These are phyloP conservation scores for Nephrocerus scutellatus DNA, from an alignment of 2,888 invertebrate species.

Conservation along the genomic window DNA sequence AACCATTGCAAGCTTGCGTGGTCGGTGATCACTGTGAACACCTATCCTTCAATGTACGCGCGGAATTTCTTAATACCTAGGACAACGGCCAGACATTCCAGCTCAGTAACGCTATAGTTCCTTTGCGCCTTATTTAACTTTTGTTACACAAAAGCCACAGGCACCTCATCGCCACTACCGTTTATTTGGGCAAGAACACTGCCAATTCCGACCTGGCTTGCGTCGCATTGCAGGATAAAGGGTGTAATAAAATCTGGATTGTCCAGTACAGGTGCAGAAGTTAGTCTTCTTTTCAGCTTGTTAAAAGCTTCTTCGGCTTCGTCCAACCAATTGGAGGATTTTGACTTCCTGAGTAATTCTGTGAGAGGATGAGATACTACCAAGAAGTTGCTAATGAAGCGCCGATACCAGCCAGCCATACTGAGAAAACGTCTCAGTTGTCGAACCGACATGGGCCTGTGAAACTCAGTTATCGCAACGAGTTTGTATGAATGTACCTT, in stretches of 20 bases:
- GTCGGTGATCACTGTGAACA: constrained; percentile 24
- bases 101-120: constrained; percentile 12
- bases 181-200: constrained; percentile 7
- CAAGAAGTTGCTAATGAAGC: constrained; percentile 18
- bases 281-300: constrained; percentile 4
- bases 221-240: constrained; percentile 13
- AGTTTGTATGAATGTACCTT: constrained; percentile 14
- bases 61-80: constrained; percentile 10
- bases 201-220: constrained; percentile 7
- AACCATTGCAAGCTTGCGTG: constrained; percentile 28
- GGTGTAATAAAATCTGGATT: constrained; percentile 7
- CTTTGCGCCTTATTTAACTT: constrained; percentile 9
- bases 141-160: constrained; percentile 6
- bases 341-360: constrained; percentile 5
- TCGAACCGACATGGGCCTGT: constrained; percentile 9
- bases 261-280: constrained; percentile 5
- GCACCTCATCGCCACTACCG: neutral
- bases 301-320: constrained; percentile 4
- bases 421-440: constrained; percentile 23
- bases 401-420: constrained; percentile 17
- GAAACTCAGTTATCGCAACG: constrained; percentile 8
- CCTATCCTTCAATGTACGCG: constrained; percentile 20
- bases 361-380: constrained; percentile 6
- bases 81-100: constrained; percentile 11
- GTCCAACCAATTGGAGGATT: neutral